Evolutionary conservation across 2,797 vertebrate genomes (phyloP).

Genomic region (Myotis vivesi): DNA sequence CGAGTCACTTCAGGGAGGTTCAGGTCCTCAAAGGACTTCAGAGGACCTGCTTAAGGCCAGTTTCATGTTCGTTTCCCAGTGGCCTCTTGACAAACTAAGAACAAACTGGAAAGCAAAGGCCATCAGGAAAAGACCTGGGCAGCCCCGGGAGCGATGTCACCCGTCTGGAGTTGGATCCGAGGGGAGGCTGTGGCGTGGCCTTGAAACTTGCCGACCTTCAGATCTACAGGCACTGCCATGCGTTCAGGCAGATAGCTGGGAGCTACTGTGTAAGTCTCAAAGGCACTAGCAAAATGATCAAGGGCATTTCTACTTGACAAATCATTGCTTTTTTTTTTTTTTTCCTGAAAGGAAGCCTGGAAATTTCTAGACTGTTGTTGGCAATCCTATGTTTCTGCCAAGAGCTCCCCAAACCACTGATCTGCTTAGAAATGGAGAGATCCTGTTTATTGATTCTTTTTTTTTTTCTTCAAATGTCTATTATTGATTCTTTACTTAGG

Average conservation of each 20-base stretch:
- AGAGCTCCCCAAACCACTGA: background rate
- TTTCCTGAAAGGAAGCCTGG: background rate
- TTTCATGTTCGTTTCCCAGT: background rate
- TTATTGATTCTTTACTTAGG: background rate
- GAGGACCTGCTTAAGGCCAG: background rate
- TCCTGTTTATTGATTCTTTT: constrained; percentile 10
- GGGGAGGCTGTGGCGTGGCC: background rate
- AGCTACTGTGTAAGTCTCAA: background rate
- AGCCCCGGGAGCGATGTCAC: fast-evolving
- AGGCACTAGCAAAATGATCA: background rate
- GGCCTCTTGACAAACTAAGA: background rate
- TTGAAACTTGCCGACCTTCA: background rate
- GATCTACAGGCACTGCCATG: background rate
- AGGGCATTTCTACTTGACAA: background rate
- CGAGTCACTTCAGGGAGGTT: background rate
- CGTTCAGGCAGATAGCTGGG: fast-evolving
- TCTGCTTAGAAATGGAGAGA: constrained; percentile 20
- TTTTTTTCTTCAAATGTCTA: too few relatives aligned
- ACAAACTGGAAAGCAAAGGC: background rate
- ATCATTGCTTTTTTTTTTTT: background rate
- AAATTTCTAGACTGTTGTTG: constrained; percentile 6
- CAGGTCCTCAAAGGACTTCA: background rate
- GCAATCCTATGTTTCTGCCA: constrained; percentile 19
- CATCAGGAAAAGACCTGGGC: background rate
- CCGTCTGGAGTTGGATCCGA: background rate